Base-by-base conservation (phyloP, 2,888 invertebrate genomes). In the Sminthurides aquaticus region DNA sequence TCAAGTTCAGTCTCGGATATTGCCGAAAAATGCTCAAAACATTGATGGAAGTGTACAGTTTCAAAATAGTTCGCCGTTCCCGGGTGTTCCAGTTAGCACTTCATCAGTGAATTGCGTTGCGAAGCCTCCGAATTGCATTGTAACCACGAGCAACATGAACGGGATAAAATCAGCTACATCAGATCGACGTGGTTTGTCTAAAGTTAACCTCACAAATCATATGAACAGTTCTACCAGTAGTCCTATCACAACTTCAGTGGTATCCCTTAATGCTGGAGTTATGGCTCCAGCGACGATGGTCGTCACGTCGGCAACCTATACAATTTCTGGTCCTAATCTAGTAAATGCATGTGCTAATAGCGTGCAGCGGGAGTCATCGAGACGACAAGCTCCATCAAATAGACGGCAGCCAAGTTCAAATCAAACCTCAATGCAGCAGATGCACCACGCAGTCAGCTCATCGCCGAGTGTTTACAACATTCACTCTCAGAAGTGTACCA, bases 21-120 rank as follows among this genome's bases (percentile, higher is more conserved):
- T 62, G 27, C 29, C 62, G n/a, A 62, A 62, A 62, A 62, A 62
- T 62, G 57, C 62, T 62, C 62, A 62, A 62, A 48, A 57, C 49
- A 28, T 25, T 20, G 62, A 57, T 27, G 49, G 22, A 11, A 57
- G 55, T 34, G 28, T 22, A n/a, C 18, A 2, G 26, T 26, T 49
- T 55, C 34, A 25, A 18, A 62, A 55, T 55, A 57, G 27, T 57
- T 3, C 3, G 29, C 60, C 60, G 49, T 60, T 20, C 27, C 49
- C 60, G 29, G 20, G 49, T 29, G 60, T 60, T 49, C 52, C 60
- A 60, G 60, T 60, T 18, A 52, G 26, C 2, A 60, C 49, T 28
- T 49, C 60, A 3, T 60, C 60, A 28, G 27, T 18, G 20, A 55
- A 20, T 18, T 22, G 55, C 11, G 22, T 22, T 3, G 18, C 55